Base-by-base conservation (phyloP, 2,797 vertebrate species). In the Pseudochirops cupreus region DNA sequence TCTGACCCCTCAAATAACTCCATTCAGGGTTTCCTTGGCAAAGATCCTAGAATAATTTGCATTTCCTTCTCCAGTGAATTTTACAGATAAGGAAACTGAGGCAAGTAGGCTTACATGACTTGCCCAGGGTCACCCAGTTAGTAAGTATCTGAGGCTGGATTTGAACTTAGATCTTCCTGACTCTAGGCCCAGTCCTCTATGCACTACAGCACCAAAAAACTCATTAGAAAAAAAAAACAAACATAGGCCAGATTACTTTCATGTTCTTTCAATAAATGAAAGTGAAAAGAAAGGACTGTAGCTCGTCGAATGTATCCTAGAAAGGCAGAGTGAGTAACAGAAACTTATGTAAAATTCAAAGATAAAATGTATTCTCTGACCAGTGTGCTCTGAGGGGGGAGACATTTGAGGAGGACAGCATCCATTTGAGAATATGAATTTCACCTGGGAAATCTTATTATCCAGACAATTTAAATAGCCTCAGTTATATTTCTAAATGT, bases 401-500 rank as follows among this genome's bases (percentile, higher is more conserved):
- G 16, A 93, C 55, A 62, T 87, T 46, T 56, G 31, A 24, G 14
- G 0, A 5, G 6, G 39, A 12, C 14, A 18, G 29, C 29, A 14
- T 46, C 89, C 91, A 94, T 62, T 93, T 95, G 89, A n/a, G 58
- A 93, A 91, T n/a, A 91, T 26, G 56, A n/a, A 18, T 74, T 89
- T 93, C 33, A 39, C 39, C 95, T 91, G 13, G 31, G 56, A 92
- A 90, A 26, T 93, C 39, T 53, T 94, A 12, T 39, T 59, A 93
- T 24, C 62, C 94, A 91, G 2, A 56, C 90, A 91, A 93, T 59
- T 89, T 39, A 89, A 94, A 28, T 3, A 87, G 91, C 53, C 52
- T 54, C 33, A 82, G 74, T 82, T 94, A 14, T 58, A 74, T 58
- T 90, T 93, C 93, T 97, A 92, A 92, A 94, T 87, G 50, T 50